These are phyloP conservation scores for Oscheius sp. DNA, from an alignment of 2,888 invertebrate species.

Conservation along the genomic window DNA sequence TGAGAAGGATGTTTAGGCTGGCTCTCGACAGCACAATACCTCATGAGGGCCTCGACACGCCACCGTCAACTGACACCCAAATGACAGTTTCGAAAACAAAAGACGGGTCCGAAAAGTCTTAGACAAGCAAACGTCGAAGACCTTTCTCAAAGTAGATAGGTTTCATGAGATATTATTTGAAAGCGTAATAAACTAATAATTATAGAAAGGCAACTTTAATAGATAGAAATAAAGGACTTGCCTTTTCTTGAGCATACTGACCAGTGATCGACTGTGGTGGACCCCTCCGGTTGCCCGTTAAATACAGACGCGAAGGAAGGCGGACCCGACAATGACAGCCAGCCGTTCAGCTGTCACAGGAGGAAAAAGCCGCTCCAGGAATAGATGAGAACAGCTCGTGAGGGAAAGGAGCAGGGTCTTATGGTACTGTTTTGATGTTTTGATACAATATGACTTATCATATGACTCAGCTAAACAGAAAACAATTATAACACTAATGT, in stretches of 20 bases:
- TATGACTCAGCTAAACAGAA: too few relatives aligned
- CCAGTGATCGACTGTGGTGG: not conserved
- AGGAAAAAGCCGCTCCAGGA: slow-evolving; percentile 16
- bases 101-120: not conserved
- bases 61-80: not conserved
- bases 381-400: slow-evolving; percentile 7
- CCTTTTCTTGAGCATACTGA: slow-evolving; percentile 23
- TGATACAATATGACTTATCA: too few relatives aligned
- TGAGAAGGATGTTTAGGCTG: not conserved
- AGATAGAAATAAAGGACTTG: not conserved
- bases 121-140: not conserved
- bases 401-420: not conserved
- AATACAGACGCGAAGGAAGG: slow-evolving; percentile 22
- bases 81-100: not conserved
- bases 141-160: not conserved
- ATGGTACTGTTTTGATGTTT: too few relatives aligned
- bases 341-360: slow-evolving; percentile 27
- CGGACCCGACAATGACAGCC: slow-evolving; percentile 25
- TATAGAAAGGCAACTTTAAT: not conserved
- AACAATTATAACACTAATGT: too few relatives aligned
- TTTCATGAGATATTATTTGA: not conserved
- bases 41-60: slow-evolving; percentile 6
- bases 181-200: not conserved
- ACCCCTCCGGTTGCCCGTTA: slow-evolving; percentile 4
- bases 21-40: slow-evolving; percentile 25